Evolutionary conservation across 37 sponge, comb jelly and placozoan genomes (phyloP).

Genomic region (Geodia barretti): DNA sequence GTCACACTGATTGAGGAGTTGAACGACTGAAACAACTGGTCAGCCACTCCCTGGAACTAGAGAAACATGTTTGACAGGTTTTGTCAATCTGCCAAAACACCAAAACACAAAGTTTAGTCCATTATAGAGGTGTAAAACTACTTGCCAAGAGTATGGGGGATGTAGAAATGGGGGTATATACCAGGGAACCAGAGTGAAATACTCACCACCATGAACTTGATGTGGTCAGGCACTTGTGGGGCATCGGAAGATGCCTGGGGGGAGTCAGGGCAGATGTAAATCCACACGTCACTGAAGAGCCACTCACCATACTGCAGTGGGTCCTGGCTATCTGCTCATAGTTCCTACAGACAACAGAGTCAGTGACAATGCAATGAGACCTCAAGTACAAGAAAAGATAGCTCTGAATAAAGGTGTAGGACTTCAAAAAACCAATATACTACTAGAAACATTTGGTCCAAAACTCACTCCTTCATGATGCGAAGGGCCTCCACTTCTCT

Average conservation of each 20-base stretch:
- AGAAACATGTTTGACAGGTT: not conserved
- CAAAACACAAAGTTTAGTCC: not conserved
- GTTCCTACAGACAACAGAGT: constrained; percentile 45
- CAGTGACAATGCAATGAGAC: not conserved
- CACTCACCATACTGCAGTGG: constrained; percentile 59
- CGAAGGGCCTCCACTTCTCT: constrained; percentile 83
- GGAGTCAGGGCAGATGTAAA: not conserved
- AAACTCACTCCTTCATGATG: constrained; percentile 90
- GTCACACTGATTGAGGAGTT: constrained; percentile 68
- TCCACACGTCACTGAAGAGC: not conserved
- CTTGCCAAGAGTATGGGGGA: not conserved
- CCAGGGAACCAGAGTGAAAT: not conserved
- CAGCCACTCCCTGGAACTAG: constrained; percentile 83
- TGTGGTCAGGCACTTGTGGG: constrained; percentile 65
- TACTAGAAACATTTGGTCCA: no score
- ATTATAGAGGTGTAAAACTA: not conserved
- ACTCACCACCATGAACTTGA: constrained; percentile 72
- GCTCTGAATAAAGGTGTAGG: no score
- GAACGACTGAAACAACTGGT: constrained; percentile 85
- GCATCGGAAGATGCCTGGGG: constrained; percentile 27
- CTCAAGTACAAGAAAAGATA: not conserved
- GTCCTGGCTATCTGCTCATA: constrained; percentile 85
- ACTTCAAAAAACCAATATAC: no score
- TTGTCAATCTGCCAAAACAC: not conserved
- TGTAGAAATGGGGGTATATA: not conserved